These are phyloP conservation scores for Xylota sylvarum DNA, from an alignment of 2,888 invertebrate genomes.

Conservation along the genomic window DNA sequence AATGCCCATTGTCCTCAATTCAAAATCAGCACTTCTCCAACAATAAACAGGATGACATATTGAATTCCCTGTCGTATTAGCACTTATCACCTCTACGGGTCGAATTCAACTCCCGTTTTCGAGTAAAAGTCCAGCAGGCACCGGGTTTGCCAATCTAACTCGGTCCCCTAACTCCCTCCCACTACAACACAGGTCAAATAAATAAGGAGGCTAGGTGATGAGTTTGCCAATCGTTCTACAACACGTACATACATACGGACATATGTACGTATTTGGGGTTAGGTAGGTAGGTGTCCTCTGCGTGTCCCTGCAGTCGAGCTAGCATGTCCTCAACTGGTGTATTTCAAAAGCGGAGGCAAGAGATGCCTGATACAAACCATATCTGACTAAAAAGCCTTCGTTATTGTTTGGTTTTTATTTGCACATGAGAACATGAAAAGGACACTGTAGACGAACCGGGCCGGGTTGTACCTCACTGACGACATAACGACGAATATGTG, in stretches of 20 bases:
- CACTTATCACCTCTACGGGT: slow-evolving; percentile 25
- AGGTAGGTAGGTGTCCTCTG: slow-evolving; percentile 7
- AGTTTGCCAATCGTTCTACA: slow-evolving; percentile 24
- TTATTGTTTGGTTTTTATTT: slow-evolving; percentile 40
- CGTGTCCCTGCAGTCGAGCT: slow-evolving; percentile 1
- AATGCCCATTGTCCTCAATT: slow-evolving; percentile 38
- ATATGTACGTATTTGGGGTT: neutral
- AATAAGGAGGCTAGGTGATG: slow-evolving; percentile 24
- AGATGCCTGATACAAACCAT: slow-evolving; percentile 1
- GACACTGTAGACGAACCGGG: neutral
- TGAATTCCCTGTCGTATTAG: slow-evolving; percentile 44
- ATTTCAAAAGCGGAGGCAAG: neutral
- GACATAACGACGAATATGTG: slow-evolving; percentile 2
- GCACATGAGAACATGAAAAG: slow-evolving; percentile 29
- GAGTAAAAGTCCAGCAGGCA: slow-evolving; percentile 22
- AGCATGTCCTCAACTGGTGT: neutral
- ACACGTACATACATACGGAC: neutral
- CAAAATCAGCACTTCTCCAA: slow-evolving; percentile 43
- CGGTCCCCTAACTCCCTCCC: neutral
- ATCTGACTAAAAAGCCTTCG: slow-evolving; percentile 17
- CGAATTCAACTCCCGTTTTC: slow-evolving; percentile 19
- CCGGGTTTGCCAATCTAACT: slow-evolving; percentile 19
- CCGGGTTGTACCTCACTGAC: neutral
- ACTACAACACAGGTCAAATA: slow-evolving; percentile 15
- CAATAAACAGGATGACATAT: slow-evolving; percentile 44